These are phyloP conservation scores for Luperina nickerlii DNA, from an alignment of 2,888 invertebrate species.

Conservation along the genomic window DNA sequence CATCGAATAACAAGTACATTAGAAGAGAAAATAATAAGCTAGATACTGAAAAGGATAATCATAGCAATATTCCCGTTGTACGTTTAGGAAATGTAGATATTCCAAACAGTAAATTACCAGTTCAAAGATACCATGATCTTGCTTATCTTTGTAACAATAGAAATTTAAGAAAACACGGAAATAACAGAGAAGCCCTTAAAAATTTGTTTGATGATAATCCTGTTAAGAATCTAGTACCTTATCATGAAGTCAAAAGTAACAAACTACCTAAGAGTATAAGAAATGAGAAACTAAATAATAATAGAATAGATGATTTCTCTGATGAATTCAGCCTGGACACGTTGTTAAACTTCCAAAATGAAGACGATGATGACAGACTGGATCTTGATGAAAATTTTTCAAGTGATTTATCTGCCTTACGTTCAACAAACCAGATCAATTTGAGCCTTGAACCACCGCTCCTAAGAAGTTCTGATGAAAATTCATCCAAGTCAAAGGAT, in stretches of 20 bases:
- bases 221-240: constrained; percentile 1
- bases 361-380: not conserved
- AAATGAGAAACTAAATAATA: not conserved
- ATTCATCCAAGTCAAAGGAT: not conserved
- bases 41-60: not conserved
- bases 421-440: not conserved
- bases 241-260: constrained; percentile 8
- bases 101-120: constrained; percentile 5
- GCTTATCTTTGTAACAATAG: not conserved
- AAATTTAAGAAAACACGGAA: not conserved
- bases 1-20: not conserved
- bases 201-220: not conserved
- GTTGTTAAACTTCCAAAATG: not conserved
- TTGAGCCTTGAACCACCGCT: not conserved
- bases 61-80: not conserved
- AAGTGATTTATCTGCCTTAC: not conserved
- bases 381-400: not conserved
- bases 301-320: not conserved
- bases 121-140: not conserved
- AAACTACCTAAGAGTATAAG: not conserved
- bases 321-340: constrained; percentile 15
- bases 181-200: not conserved
- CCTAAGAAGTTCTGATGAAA: not conserved
- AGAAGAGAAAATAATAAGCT: not conserved
- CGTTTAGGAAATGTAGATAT: constrained; percentile 7